Evolutionary conservation across 64 coral and sea anemone genomes (phyloP), one percentile per base, ranked within the genome.

Genomic region (Stylophora pistillata): DNA sequence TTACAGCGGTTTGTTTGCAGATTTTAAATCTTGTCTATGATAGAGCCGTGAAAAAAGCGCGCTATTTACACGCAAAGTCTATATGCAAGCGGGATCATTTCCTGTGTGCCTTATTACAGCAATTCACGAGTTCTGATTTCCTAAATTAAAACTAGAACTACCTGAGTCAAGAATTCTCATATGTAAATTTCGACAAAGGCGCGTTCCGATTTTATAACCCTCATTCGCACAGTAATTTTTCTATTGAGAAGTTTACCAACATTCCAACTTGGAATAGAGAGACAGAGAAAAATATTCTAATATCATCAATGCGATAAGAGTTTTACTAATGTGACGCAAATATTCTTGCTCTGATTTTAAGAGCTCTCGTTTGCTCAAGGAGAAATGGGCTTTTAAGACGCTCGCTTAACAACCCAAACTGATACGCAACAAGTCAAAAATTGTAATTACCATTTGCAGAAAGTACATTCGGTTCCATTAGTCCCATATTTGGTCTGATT

Each of bases 101-200:
- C 94, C 94, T 95, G 94, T 88, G 62, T 86, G 59, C 78, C 63
- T 86, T 95, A 91, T 91, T 86, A 74, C 59, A n/a, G 60, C 57
- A 88, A 92, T 91, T 92, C 94, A 73, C 59, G 63, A 86, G 89
- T 95, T 89, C 89, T 95, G 94, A 95, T 95, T 95, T 95, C 86
- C 81, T 62, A 89, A 86, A 87, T 94, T 84, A 94, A 89, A 89
- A 85, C 76, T 83, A 82, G 82, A 88, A 74, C 53, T 84, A 33
- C 62, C 33, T 76, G 78, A 60, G 70, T 3, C 37, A 56, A 37
- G 82, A 71, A 82, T 78, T 85, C 66, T 79, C 86, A 94, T 85
- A 89, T 89, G 85, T 60, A 80, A 71, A 55, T 94, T 37, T 71
- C 58, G 62, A 58, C 27, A 57, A 76, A 79, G 9, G 66, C 66